These are phyloP conservation scores for Eristalis tenax DNA, from an alignment of 2,888 invertebrate species.

Conservation along the genomic window DNA sequence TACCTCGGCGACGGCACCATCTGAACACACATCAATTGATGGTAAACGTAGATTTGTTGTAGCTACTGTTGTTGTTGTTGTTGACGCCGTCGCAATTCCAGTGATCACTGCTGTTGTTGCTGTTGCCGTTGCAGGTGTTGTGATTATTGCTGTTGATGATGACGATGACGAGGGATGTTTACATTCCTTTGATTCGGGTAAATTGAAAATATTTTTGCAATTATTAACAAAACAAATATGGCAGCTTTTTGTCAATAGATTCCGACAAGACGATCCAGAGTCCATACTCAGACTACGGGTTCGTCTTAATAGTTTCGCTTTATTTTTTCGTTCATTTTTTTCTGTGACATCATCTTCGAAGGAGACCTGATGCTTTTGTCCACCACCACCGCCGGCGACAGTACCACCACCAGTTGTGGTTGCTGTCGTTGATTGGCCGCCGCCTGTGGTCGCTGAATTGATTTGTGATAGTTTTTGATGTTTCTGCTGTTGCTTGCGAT, in stretches of 20 bases:
- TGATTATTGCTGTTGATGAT: constrained; percentile 6
- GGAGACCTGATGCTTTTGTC: constrained; percentile 71
- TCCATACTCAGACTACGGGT: constrained; percentile 81
- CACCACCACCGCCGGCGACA: background rate
- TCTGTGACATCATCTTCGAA: constrained; percentile 68
- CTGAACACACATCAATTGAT: constrained; percentile 40
- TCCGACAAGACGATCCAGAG: constrained; percentile 78
- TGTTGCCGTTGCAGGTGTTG: constrained; percentile 33
- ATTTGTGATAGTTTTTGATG: constrained; percentile 62
- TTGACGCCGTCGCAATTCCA: constrained; percentile 9
- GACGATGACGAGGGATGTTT: constrained; percentile 59
- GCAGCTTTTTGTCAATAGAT: constrained; percentile 77
- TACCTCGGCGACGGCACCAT: constrained; percentile 32
- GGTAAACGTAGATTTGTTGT: constrained; percentile 51
- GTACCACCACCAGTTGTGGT: background rate
- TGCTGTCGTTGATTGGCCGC: background rate
- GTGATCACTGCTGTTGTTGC: constrained; percentile 21
- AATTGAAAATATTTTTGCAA: constrained; percentile 80
- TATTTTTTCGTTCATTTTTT: constrained; percentile 73
- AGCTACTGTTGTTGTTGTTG: constrained; percentile 17
- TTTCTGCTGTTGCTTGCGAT: constrained; percentile 73
- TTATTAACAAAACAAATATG: constrained; percentile 81
- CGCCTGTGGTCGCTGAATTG: constrained; percentile 14
- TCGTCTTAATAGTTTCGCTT: constrained; percentile 76
- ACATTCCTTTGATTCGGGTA: constrained; percentile 75